Evolutionary conservation across 2,797 vertebrate genomes (phyloP).

Genomic region (Microcaecilia unicolor): DNA sequence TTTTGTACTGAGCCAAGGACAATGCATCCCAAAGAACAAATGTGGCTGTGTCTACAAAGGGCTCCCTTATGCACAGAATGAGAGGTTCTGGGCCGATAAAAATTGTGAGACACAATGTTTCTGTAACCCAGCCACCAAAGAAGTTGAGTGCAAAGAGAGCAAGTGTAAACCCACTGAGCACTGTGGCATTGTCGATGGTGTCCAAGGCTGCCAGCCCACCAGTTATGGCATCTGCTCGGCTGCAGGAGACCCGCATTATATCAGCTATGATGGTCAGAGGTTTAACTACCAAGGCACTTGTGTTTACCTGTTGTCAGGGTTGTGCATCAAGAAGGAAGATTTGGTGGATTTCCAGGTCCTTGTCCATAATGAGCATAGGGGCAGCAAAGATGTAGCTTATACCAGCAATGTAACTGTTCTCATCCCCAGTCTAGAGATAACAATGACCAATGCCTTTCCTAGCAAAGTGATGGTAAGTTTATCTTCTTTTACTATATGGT

Average conservation of each 20-base stretch:
- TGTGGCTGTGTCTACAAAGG: slow-evolving; percentile 54
- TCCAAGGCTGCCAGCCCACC: slow-evolving; percentile 36
- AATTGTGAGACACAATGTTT: slow-evolving; percentile 33
- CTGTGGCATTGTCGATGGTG: slow-evolving; percentile 36
- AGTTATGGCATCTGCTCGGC: slow-evolving; percentile 41
- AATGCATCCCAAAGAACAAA: slow-evolving; percentile 24
- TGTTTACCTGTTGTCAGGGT: slow-evolving; percentile 44
- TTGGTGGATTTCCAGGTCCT: slow-evolving; percentile 46
- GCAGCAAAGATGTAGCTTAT: slow-evolving; percentile 38
- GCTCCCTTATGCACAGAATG: slow-evolving; percentile 26
- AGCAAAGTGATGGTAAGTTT: slow-evolving; percentile 44
- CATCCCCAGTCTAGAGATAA: slow-evolving; percentile 34
- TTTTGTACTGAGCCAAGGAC: slow-evolving; percentile 40
- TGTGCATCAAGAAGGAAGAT: slow-evolving; percentile 31
- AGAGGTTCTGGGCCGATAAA: slow-evolving; percentile 45
- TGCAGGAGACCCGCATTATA: slow-evolving; percentile 48
- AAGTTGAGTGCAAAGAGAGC: slow-evolving; percentile 26
- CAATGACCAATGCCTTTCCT: slow-evolving; percentile 38
- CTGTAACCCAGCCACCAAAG: slow-evolving; percentile 24
- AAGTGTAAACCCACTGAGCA: slow-evolving; percentile 23
- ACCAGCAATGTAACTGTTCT: slow-evolving; percentile 49
- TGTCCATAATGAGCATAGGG: slow-evolving; percentile 52
- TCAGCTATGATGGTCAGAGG: slow-evolving; percentile 41
- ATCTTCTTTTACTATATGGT: too few relatives aligned
- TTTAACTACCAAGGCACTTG: slow-evolving; percentile 54